Evolutionary conservation across 2,888 invertebrate genomes (phyloP).

Genomic region (Ophonus ardosiacus): DNA sequence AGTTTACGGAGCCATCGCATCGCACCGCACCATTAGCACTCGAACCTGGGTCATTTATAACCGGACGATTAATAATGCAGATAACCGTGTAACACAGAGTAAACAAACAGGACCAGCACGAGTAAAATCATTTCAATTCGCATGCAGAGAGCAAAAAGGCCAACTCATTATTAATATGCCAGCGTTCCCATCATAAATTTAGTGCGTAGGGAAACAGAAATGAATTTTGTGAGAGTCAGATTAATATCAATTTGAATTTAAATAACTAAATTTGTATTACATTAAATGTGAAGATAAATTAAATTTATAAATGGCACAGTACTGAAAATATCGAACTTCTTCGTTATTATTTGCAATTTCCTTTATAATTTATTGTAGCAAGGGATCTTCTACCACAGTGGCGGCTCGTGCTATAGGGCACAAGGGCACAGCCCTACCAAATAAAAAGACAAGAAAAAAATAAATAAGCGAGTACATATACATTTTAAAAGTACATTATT

Average conservation of each 20-base stretch:
- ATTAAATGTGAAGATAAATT: neutral
- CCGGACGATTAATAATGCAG: conserved; percentile 52
- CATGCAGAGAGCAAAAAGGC: conserved; percentile 37
- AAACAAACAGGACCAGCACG: conserved; percentile 33
- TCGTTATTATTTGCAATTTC: no score
- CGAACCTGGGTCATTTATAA: conserved; percentile 45
- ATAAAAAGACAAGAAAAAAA: no score
- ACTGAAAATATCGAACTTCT: neutral
- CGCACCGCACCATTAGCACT: conserved; percentile 38
- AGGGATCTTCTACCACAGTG: no score
- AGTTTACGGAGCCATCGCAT: conserved; percentile 34
- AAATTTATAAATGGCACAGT: neutral
- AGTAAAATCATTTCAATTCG: conserved; percentile 60
- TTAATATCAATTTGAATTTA: neutral
- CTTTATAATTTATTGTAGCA: no score
- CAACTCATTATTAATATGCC: conserved; percentile 61
- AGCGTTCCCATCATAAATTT: conserved; percentile 62
- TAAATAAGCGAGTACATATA: no score
- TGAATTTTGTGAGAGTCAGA: neutral
- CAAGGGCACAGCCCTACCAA: no score
- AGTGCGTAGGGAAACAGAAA: neutral
- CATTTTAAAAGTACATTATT: no score
- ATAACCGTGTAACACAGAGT: conserved; percentile 50
- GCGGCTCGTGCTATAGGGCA: no score
- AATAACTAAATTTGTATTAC: neutral